Base-by-base conservation (phyloP, 2,888 invertebrate species). In the Lithophane ornitopus region DNA sequence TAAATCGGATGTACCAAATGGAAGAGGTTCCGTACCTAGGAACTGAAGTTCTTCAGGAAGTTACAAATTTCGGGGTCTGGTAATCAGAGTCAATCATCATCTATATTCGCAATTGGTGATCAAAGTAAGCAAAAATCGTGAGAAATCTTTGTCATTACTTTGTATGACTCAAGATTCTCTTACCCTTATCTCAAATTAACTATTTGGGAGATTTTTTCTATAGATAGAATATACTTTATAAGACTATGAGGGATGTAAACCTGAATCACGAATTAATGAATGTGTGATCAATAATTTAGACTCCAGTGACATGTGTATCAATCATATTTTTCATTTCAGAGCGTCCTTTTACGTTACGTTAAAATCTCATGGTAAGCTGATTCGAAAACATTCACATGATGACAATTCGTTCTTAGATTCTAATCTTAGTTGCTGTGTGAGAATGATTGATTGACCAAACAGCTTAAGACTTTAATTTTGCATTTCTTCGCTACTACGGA, bases 391-490 rank as follows among this genome's bases (percentile, higher is more conserved):
- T 28, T 70, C 1, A 22, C 0, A n/a, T 54, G 14, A 39, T 28
- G 26, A 22, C 12, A 54, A 9, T 0, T 49, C 1, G 11, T 28
- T 34, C 49, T 34, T 16, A 26, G 19, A 46, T 49, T 19, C 2
- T 52, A 6, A 68, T 61, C 28, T 19, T n/a, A 12, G 11, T 6
- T 28, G 2, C n/a, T 7, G 22, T 14, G 14, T 16, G 46, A 46
- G 39, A 41, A 19, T 70, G 62, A 78, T 77, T 11, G 19, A 70
- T 58, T 12, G 26, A 44, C 49, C 49, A 49, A n/a, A 9, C 3
- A 19, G 39, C 19, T 22, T 39, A 28, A 9, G 14, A 8, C 34
- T 61, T 1, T 34, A 14, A 69, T 34, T 70, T 14, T 46, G 1
- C 14, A 46, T 16, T 56, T 46, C 39, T 11, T 3, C 2, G 28